Base-by-base conservation (phyloP, 2,888 invertebrate genomes). In the Temnothorax ravouxi region DNA sequence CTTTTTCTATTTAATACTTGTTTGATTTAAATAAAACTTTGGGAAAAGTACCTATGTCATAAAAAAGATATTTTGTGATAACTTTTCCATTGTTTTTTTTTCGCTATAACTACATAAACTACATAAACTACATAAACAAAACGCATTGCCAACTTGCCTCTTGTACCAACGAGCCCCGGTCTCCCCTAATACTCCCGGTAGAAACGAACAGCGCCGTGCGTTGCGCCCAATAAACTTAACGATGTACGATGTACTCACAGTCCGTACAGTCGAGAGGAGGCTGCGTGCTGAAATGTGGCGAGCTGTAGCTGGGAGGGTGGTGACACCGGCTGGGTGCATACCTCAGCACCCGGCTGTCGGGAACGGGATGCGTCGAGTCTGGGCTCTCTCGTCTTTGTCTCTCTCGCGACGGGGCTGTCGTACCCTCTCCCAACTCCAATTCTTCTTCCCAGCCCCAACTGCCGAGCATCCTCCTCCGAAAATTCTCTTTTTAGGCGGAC, bases 321-420 rank as follows among this genome's bases (percentile, higher is more conserved):
- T 93, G 93, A 92, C 93, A 94, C 92, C 94, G 94, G 91, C 94
- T 94, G 93, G 94, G 94, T 92, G 94, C 94, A 94, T 94, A 94
- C 94, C 94, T 94, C 92, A 94, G 94, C 93, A 94, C 94, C 94
- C 94, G 93, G 91, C 94, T 94, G 91, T 94, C 94, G 92, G 93
- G 94, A 88, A 93, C 93, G 88, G 94, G 93, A 93, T 93, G 94
- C 91, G 93, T 93, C 90, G 93, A 93, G 91, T 92, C 92, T 88
- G 92, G 91, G 91, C 93, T 93, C 89, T 92, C 93, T 89, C 91
- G 91, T 91, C 90, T 91, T 92, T 92, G 91, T 89, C 90, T 91
- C 86, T 92, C 91, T 86, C 91, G 91, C 88, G 91, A 90, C 88
- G 86, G 92, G 90, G 90, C 88, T 83, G 89, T 92, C 15, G 79